These are phyloP conservation scores for Ptychodera flava DNA, from an alignment of 35 echinoderm and acorn worm species.

Conservation along the genomic window DNA sequence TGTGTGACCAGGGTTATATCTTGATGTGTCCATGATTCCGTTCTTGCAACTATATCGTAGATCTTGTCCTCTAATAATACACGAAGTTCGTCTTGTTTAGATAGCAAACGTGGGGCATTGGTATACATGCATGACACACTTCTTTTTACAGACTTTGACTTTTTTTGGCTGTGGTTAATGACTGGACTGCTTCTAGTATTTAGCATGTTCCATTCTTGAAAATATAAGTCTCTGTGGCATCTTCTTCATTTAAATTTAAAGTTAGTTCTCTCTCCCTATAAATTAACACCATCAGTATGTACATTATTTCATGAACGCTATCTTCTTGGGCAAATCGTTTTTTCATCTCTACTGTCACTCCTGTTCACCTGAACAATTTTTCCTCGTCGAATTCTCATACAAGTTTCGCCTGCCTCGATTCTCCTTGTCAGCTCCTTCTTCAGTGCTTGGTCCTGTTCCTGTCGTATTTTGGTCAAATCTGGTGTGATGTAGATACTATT, in stretches of 20 bases:
- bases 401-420: slow-evolving; percentile 23
- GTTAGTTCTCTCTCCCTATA: not conserved
- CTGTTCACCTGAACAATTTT: slow-evolving; percentile 2
- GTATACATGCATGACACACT: slow-evolving; percentile 20
- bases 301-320: not conserved
- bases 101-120: slow-evolving; percentile 25
- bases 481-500: slow-evolving; percentile 26
- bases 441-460: not conserved
- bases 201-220: slow-evolving; percentile 3
- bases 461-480: slow-evolving; percentile 28
- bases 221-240: not conserved
- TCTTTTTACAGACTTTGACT: slow-evolving; percentile 5
- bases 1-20: too few relatives aligned
- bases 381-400: slow-evolving; percentile 28
- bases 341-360: slow-evolving; percentile 27
- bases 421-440: slow-evolving; percentile 4
- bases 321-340: not conserved
- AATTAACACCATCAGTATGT: not conserved
- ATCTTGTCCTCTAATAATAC: slow-evolving; percentile 16
- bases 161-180: not conserved
- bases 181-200: not conserved
- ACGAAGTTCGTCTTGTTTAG: slow-evolving; percentile 26
- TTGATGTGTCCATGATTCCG: slow-evolving; percentile 30
- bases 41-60: slow-evolving; percentile 27
- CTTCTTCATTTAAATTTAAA: not conserved